Base-by-base conservation (phyloP, 2,888 invertebrate species). In the Ptychoptera albimana region DNA sequence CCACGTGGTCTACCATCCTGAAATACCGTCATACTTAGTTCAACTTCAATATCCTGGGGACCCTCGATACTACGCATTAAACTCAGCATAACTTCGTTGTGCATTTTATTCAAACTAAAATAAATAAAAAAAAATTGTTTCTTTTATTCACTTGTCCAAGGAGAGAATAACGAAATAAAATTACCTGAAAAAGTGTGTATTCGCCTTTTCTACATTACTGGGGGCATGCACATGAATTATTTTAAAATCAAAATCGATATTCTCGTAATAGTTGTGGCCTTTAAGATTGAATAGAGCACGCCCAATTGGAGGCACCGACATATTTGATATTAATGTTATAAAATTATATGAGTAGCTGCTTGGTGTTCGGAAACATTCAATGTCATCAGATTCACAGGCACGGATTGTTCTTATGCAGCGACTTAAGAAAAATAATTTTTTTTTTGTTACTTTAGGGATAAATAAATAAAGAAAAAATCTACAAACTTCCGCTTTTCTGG, bases 321-420 rank as follows among this genome's bases (percentile, higher is more conserved):
- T 68, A 59, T 86, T 82, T 16, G 91, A 84, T 0, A 88, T 85
- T 55, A 97, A 80, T 1, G 92, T 86, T 53, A 97, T 84, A 64
- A 88, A 96, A 66, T 94, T 92, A 69, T 82, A 92, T 31, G 89
- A 89, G 60, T 85, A 85, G 43, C 87, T 83, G 39, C 87, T 76
- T 0, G 96, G 92, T 54, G 77, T 77, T 39, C 75, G 75, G 43
- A 80, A 71, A 55, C 96, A 96, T 23, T 75, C 71, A 54, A 69
- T 63, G 60, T 86, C 84, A n/a, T 77, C 73, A 16, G 74, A 67
- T 35, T 75, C 74, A 57, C 93, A 94, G 39, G 74, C 70, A 23
- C 75, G 73, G 44, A 75, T 74, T 29, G 75, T 70, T 44, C 83
- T 73, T 44, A 80, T 75, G 59, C 94, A 94, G 2, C 89, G 85